Percentiles rank a stretch among this genome's conserved stretches.
phyloP scores from a whole-genome alignment of 2,888 invertebrate genomes.

The Bruchidius siliquastri region DNA sequence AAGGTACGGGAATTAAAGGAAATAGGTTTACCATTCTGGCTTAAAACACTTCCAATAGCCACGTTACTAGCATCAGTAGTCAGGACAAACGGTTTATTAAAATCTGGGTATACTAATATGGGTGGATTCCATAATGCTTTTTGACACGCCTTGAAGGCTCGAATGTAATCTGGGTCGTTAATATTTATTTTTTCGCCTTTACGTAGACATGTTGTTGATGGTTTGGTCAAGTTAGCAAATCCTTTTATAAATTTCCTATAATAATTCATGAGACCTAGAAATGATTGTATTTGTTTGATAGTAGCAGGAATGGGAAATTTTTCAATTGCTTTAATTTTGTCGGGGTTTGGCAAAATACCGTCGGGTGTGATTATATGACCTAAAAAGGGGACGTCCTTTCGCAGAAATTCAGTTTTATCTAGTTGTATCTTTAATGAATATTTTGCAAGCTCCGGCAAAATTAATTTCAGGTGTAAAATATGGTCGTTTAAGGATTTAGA shows the following conservation, averaged over 20 bases:
- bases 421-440: conserved; percentile 28
- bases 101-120: conserved; percentile 9
- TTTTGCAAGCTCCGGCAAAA: conserved; percentile 9
- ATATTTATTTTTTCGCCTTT: conserved; percentile 12
- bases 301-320: conserved; percentile 23
- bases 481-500: background rate
- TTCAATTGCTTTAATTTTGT: conserved; percentile 29
- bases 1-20: conserved; percentile 10
- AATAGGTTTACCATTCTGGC: conserved; percentile 9
- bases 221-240: conserved; percentile 22
- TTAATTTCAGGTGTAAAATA: background rate
- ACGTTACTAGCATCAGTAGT: conserved; percentile 10
- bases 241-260: conserved; percentile 21
- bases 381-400: conserved; percentile 30
- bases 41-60: conserved; percentile 7
- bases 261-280: conserved; percentile 23
- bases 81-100: conserved; percentile 5
- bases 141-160: conserved; percentile 7
- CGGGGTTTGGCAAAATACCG: conserved; percentile 34
- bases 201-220: conserved; percentile 17
- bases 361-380: conserved; percentile 35
- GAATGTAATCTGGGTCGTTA: conserved; percentile 4
- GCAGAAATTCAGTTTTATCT: conserved; percentile 29
- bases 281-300: conserved; percentile 31
- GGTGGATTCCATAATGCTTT: conserved; percentile 3